Percentiles rank a stretch among this genome's conserved stretches.
These are phyloP conservation scores for Copidosoma floridanum DNA, from an alignment of 1,140 invertebrate genomes.

Conservation along the genomic window DNA sequence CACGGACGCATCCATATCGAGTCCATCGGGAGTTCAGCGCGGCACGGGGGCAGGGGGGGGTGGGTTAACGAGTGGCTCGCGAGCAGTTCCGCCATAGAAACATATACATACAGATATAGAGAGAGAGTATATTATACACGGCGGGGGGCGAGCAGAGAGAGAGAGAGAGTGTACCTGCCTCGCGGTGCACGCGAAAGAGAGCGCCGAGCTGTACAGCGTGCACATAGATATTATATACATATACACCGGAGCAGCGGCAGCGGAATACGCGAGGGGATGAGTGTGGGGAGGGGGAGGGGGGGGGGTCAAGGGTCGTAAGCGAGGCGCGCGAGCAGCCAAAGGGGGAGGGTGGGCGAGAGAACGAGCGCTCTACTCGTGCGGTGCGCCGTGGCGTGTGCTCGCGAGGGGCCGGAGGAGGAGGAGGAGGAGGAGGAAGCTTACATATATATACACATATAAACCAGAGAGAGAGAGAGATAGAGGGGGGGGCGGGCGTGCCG, in stretches of 20 bases:
- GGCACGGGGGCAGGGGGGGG: constrained; percentile 24
- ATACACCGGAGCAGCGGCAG: constrained; percentile 7
- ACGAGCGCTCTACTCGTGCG: constrained; percentile 23
- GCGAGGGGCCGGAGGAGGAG: constrained; percentile 33
- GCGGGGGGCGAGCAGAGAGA: too few relatives aligned
- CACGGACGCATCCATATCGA: too few relatives aligned
- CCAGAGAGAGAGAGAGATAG: constrained; percentile 29
- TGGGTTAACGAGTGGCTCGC: constrained; percentile 32
- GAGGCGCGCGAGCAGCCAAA: constrained; percentile 11
- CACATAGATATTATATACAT: constrained; percentile 25
- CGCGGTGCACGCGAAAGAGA: background rate
- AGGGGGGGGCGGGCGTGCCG: constrained; percentile 48
- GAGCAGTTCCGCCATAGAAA: constrained; percentile 25
- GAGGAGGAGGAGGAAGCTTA: constrained; percentile 25
- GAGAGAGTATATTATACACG: too few relatives aligned
- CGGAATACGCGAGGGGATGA: constrained; percentile 9
- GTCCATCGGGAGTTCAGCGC: constrained; percentile 20
- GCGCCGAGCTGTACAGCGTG: too few relatives aligned
- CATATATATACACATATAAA: too few relatives aligned
- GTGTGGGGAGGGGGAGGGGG: constrained; percentile 20
- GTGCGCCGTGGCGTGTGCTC: constrained; percentile 24
- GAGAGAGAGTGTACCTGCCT: background rate
- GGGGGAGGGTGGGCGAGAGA: constrained; percentile 13
- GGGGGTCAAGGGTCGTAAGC: constrained; percentile 26
- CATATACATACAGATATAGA: background rate